phyloP scores from a whole-genome alignment of 1,140 invertebrate species.

The Maniola jurtina region DNA sequence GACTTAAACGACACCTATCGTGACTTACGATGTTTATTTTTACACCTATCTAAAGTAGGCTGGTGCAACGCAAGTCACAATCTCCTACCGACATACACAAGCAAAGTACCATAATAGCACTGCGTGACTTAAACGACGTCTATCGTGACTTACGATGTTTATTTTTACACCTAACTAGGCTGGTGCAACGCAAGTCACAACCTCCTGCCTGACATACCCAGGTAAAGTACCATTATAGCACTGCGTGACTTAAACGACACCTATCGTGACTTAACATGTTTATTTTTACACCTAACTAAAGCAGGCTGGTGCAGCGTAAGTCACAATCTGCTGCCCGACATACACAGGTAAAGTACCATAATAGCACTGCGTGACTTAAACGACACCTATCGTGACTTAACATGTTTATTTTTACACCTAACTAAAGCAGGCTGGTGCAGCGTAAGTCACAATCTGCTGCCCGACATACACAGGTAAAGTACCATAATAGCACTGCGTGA shows the following conservation, averaged over 20 bases:
- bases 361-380: background rate
- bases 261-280: no score
- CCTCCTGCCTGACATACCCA: constrained; percentile 84
- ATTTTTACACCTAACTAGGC: constrained; percentile 78
- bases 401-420: no score
- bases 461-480: constrained; percentile 83
- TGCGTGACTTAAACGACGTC: background rate
- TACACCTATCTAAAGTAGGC: no score
- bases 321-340: constrained; percentile 87
- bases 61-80: constrained; percentile 94
- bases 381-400: background rate
- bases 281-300: no score
- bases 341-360: constrained; percentile 80
- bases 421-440: constrained; percentile 92
- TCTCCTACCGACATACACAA: constrained; percentile 84
- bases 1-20: background rate
- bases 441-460: constrained; percentile 89
- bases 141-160: no score
- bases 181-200: constrained; percentile 94
- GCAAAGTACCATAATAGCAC: constrained; percentile 53
- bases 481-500: no score
- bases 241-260: background rate
- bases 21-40: no score
- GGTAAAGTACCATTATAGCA: constrained; percentile 73
- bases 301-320: constrained; percentile 91